These are phyloP conservation scores for Heliconius eleuchia DNA, from an alignment of 1,140 invertebrate genomes.

Conservation along the genomic window DNA sequence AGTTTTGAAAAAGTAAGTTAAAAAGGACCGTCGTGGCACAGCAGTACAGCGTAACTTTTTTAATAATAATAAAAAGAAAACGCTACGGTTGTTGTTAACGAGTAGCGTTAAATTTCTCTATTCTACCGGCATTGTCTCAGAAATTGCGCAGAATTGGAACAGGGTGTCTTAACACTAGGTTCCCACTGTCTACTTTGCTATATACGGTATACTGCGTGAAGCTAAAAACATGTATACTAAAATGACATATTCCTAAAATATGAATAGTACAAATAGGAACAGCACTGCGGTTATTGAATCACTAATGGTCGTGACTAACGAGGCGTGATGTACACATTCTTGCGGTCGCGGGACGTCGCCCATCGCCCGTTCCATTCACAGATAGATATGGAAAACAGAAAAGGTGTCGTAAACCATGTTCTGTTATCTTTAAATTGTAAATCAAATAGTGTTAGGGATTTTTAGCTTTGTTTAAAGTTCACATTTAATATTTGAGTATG, in stretches of 20 bases:
- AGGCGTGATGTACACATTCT: constrained; percentile 63
- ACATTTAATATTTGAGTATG: neutral
- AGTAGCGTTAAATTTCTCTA: too few species aligned
- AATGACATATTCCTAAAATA: neutral
- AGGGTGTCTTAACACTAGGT: too few species aligned
- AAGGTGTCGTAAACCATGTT: constrained; percentile 15
- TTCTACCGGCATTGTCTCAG: too few species aligned
- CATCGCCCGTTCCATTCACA: constrained; percentile 26
- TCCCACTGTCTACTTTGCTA: too few species aligned
- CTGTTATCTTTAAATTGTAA: neutral
- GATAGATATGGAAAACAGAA: constrained; percentile 23
- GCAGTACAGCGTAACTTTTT: too few species aligned
- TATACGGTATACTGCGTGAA: too few species aligned
- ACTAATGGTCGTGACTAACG: constrained; percentile 69
- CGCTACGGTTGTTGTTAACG: too few species aligned
- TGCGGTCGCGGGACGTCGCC: constrained; percentile 56
- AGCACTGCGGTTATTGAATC: constrained; percentile 61
- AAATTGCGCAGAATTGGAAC: too few species aligned
- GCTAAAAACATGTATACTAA: neutral
- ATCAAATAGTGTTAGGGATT: neutral
- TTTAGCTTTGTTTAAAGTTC: neutral
- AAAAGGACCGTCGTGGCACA: too few species aligned
- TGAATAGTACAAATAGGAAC: constrained; percentile 23
- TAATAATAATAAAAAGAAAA: too few species aligned
- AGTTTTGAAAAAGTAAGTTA: too few species aligned